Conservation (phyloP, 2,797 vertebrate species). For the Neosilurus hyrtlii region DNA sequence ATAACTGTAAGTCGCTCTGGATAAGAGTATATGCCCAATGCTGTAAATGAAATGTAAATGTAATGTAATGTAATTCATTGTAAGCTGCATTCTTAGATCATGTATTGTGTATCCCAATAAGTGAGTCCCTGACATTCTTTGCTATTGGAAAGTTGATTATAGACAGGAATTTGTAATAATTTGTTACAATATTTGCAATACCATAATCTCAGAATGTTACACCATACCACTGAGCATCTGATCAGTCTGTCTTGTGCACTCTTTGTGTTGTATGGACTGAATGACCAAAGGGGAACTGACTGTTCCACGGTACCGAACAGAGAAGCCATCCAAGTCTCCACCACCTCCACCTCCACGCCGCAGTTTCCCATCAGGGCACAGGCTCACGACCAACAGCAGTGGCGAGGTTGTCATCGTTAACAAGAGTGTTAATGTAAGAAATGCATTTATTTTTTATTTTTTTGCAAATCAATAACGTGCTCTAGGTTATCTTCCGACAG, state of each 20-base stretch:
- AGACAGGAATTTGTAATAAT: background rate
- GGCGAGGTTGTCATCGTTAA: slow-evolving; percentile 87
- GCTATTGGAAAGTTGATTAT: background rate
- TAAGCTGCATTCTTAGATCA: background rate
- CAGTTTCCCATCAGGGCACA: slow-evolving; percentile 91
- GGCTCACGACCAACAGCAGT: slow-evolving; percentile 88
- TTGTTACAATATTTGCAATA: background rate
- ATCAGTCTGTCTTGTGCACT: slow-evolving; percentile 8
- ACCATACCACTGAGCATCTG: background rate
- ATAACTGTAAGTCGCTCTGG: too few species aligned
- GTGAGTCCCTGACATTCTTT: background rate
- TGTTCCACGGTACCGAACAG: slow-evolving; percentile 85
- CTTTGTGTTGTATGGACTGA: slow-evolving; percentile 26
- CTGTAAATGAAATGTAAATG: too few species aligned
- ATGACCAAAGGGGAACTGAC: slow-evolving; percentile 73
- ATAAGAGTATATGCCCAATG: too few species aligned
- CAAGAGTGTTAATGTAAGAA: slow-evolving; percentile 84
- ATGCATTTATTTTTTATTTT: background rate
- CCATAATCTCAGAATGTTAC: background rate
- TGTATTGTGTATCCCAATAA: background rate
- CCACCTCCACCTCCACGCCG: slow-evolving; percentile 90
- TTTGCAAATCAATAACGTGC: background rate
- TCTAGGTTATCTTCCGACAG: background rate
- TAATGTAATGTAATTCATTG: background rate
- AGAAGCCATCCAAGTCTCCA: slow-evolving; percentile 93